Evolutionary conservation across 2,113 vertebrate species (phyloP).

Genomic region (Pygoscelis antarcticus): DNA sequence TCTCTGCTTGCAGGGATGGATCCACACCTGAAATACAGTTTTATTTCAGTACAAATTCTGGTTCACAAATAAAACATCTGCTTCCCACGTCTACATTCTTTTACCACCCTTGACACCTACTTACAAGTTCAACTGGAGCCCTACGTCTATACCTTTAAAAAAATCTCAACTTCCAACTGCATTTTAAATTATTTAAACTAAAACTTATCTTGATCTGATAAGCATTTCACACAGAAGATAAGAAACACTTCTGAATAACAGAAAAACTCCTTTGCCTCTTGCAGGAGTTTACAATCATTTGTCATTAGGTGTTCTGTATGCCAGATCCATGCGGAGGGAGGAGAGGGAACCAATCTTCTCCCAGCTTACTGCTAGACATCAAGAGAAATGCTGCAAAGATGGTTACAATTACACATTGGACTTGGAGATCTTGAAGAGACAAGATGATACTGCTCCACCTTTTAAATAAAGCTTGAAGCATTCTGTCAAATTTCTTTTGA

Average conservation of each 20-base stretch:
- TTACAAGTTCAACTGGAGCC: not conserved
- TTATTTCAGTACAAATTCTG: not conserved
- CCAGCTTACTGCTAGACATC: not conserved
- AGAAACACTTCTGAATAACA: not conserved
- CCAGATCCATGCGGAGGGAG: not conserved
- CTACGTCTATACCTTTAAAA: not conserved
- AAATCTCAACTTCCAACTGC: not conserved
- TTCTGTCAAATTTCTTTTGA: not conserved
- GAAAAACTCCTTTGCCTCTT: not conserved
- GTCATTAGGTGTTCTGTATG: not conserved
- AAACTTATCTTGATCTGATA: not conserved
- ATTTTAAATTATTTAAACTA: not conserved
- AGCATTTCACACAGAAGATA: not conserved
- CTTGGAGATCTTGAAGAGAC: not conserved
- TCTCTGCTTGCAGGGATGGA: slow-evolving; percentile 87
- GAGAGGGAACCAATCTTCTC: not conserved
- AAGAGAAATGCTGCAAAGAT: not conserved
- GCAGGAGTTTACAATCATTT: not conserved
- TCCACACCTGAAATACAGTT: slow-evolving; percentile 85
- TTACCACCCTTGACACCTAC: not conserved
- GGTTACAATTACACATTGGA: not conserved
- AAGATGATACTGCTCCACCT: not conserved
- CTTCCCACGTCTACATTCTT: fast-evolving
- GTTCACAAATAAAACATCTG: not conserved
- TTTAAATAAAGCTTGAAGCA: not conserved